Conservation (phyloP, 2,888 invertebrate genomes). For the Ecdyonurus torrentis region DNA sequence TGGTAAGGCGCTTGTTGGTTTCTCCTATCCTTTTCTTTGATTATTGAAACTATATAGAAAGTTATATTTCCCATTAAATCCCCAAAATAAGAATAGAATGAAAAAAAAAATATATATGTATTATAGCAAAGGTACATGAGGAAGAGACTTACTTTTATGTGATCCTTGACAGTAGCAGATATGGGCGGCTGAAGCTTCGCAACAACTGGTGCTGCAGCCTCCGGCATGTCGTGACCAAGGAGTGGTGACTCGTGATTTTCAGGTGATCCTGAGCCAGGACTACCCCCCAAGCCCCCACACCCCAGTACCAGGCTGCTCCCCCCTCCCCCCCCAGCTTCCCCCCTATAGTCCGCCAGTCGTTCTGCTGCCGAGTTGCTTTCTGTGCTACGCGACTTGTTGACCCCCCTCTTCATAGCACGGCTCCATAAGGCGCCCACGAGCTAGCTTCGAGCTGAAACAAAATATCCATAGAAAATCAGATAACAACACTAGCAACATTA, state of each 20-base stretch:
- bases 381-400: slow-evolving; percentile 18
- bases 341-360: slow-evolving; percentile 24
- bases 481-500: too few relatives aligned
- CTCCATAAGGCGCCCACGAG: slow-evolving; percentile 4
- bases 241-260: slow-evolving; percentile 13
- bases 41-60: too few relatives aligned
- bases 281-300: slow-evolving; percentile 9
- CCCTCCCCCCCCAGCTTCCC: slow-evolving; percentile 17
- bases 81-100: too few relatives aligned
- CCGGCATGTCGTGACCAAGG: slow-evolving; percentile 24
- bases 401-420: slow-evolving; percentile 17
- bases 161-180: slow-evolving; percentile 38
- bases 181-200: slow-evolving; percentile 11
- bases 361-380: slow-evolving; percentile 24
- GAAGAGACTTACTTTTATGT: slow-evolving; percentile 25
- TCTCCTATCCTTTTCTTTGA: too few relatives aligned
- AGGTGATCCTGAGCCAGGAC: slow-evolving; percentile 16
- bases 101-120: too few relatives aligned
- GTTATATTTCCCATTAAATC: too few relatives aligned
- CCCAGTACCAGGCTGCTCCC: not conserved
- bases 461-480: too few relatives aligned
- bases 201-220: slow-evolving; percentile 22
- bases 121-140: too few relatives aligned
- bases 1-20: too few relatives aligned
- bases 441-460: not conserved